Conservation (phyloP, 2,888 invertebrate species). For the Acronicta leporina region DNA sequence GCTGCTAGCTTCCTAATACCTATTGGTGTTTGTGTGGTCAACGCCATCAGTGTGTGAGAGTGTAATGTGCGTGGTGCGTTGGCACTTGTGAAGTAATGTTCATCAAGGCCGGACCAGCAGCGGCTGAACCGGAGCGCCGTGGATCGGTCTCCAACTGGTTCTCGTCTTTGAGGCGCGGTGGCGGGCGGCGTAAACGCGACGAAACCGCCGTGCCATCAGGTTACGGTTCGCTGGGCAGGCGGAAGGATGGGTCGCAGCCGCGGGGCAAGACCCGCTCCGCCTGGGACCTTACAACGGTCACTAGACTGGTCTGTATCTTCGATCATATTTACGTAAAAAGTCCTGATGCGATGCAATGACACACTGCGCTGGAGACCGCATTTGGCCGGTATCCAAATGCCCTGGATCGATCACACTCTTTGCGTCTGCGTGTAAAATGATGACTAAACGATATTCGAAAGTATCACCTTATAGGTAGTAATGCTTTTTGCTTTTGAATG, state of each 20-base stretch:
- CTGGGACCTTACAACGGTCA: conserved; percentile 90
- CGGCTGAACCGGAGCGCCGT: conserved; percentile 90
- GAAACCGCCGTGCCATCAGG: conserved; percentile 76
- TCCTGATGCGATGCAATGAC: conserved; percentile 41
- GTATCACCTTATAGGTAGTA: conserved; percentile 19
- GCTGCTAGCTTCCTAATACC: conserved; percentile 73
- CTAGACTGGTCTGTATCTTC: conserved; percentile 88
- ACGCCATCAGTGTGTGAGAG: conserved; percentile 64
- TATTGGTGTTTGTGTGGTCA: conserved; percentile 69
- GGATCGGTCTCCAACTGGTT: conserved; percentile 94
- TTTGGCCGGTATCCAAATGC: conserved; percentile 83
- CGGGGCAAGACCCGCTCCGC: conserved; percentile 88
- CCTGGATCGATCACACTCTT: conserved; percentile 82
- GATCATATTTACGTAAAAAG: conserved; percentile 50
- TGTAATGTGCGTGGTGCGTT: conserved; percentile 82
- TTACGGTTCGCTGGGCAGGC: conserved; percentile 87
- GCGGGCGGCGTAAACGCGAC: conserved; percentile 82
- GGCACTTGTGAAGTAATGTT: conserved; percentile 85
- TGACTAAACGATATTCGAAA: conserved; percentile 69
- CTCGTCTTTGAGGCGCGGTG: conserved; percentile 92
- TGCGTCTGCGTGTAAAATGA: conserved; percentile 75
- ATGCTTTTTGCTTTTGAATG: not conserved
- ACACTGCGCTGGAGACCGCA: conserved; percentile 75
- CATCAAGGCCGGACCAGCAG: conserved; percentile 84
- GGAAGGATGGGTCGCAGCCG: conserved; percentile 83